Evolutionary conservation across 2,797 vertebrate genomes (phyloP).

Genomic region (Alcedo quadribrachys): DNA sequence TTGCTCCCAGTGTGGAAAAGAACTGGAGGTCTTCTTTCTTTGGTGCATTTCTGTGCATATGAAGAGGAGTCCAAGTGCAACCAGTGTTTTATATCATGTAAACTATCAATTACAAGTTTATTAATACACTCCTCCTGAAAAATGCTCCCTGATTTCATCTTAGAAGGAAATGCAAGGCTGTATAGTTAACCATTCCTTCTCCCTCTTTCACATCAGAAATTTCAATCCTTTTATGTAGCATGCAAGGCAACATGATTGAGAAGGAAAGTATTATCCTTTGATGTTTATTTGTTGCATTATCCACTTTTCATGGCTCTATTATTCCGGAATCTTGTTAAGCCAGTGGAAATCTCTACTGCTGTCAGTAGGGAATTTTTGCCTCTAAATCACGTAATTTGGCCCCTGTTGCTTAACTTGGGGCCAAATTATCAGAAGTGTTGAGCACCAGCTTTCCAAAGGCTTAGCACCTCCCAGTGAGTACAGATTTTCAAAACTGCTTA

Average conservation of each 20-base stretch:
- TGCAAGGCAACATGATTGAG: not conserved
- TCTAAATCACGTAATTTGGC: constrained; percentile 46
- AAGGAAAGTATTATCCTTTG: constrained; percentile 20
- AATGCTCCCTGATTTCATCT: not conserved
- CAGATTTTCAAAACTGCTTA: constrained; percentile 29
- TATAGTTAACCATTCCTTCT: not conserved
- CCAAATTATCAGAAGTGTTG: constrained; percentile 14
- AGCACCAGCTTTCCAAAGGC: constrained; percentile 23
- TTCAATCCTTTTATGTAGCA: not conserved
- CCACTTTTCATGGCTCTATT: constrained; percentile 41
- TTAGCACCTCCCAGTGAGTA: constrained; percentile 20
- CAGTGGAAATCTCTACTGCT: constrained; percentile 26
- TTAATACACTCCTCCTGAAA: not conserved
- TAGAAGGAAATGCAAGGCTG: not conserved
- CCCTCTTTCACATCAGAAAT: not conserved
- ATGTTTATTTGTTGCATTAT: constrained; percentile 57
- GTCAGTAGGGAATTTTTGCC: constrained; percentile 34
- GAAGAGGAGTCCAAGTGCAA: not conserved
- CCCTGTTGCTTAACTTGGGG: constrained; percentile 23
- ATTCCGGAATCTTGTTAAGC: constrained; percentile 35
- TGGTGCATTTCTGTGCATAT: accelerated
- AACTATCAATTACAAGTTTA: not conserved
- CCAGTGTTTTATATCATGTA: not conserved
- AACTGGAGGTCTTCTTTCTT: not conserved
- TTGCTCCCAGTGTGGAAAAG: not conserved